phyloP scores from a whole-genome alignment of 2,113 vertebrate genomes.

The Melanostigma gelatinosum region DNA sequence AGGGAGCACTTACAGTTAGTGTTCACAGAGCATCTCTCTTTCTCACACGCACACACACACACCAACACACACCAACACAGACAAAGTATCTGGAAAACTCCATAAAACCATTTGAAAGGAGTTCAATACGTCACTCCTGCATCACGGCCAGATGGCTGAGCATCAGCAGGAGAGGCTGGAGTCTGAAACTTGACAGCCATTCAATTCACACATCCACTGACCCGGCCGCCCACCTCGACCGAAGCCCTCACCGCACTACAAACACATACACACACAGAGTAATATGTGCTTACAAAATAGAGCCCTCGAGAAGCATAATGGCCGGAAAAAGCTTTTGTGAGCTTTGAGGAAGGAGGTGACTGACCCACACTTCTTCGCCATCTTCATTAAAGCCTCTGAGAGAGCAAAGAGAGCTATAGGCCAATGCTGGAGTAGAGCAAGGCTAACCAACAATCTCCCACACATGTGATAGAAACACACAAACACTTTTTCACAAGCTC shows the following conservation, averaged over 20 bases:
- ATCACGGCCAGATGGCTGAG: constrained; percentile 44
- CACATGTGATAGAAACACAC: constrained; percentile 13
- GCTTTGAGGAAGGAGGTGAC: constrained; percentile 58
- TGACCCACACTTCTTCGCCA: constrained; percentile 71
- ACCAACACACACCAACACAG: not conserved
- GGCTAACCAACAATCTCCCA: constrained; percentile 49
- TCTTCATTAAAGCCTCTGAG: constrained; percentile 68
- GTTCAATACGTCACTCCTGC: constrained; percentile 27
- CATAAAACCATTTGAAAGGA: constrained; percentile 37
- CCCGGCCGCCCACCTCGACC: constrained; percentile 35
- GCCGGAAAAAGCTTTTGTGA: constrained; percentile 67
- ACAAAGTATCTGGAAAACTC: constrained; percentile 18
- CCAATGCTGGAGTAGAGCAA: constrained; percentile 44
- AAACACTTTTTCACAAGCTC: not conserved
- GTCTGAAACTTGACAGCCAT: constrained; percentile 60
- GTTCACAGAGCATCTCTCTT: constrained; percentile 12
- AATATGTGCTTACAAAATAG: constrained; percentile 68
- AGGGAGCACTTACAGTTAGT: constrained; percentile 28
- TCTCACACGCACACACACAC: not conserved
- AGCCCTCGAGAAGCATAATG: constrained; percentile 63
- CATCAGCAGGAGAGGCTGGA: constrained; percentile 38
- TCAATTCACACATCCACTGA: constrained; percentile 64
- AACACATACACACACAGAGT: constrained; percentile 17
- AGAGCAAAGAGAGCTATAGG: constrained; percentile 54
- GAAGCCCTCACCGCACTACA: not conserved